Evolutionary conservation across 1,140 invertebrate genomes (phyloP).

Genomic region (Caenorhabditis briggsae): DNA sequence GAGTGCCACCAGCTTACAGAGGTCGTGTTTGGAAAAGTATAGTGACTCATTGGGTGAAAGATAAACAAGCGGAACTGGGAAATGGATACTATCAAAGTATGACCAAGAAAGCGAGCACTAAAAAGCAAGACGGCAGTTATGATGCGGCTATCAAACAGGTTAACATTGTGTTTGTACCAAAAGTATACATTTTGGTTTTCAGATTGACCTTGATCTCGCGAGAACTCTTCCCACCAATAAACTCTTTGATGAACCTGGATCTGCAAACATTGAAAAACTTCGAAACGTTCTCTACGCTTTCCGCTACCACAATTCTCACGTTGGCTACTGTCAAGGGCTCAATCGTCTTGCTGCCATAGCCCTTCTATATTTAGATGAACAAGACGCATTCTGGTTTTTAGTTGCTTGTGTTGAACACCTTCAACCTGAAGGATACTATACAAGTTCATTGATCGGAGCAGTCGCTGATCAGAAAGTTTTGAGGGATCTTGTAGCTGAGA

Average conservation of each 20-base stretch:
- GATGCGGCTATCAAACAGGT: constrained; percentile 68
- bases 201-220: constrained; percentile 68
- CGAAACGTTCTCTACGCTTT: constrained; percentile 66
- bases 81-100: constrained; percentile 66
- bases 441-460: constrained; percentile 79
- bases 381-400: constrained; percentile 82
- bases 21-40: constrained; percentile 67
- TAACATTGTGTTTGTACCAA: background rate
- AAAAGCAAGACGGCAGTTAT: constrained; percentile 64
- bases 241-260: constrained; percentile 64
- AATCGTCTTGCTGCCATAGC: constrained; percentile 81
- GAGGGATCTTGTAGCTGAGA: constrained; percentile 81
- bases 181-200: constrained; percentile 45
- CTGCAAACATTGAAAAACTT: constrained; percentile 63
- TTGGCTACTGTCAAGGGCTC: constrained; percentile 79
- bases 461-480: constrained; percentile 81
- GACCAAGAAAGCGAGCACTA: constrained; percentile 62
- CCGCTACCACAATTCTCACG: constrained; percentile 65
- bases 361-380: constrained; percentile 81
- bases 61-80: constrained; percentile 64
- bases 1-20: constrained; percentile 66
- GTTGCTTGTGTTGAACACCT: constrained; percentile 81
- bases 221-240: constrained; percentile 69
- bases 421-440: constrained; percentile 81
- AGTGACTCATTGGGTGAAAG: constrained; percentile 59